These are phyloP conservation scores for Andrena fulva DNA, from an alignment of 2,888 invertebrate genomes.

Conservation along the genomic window DNA sequence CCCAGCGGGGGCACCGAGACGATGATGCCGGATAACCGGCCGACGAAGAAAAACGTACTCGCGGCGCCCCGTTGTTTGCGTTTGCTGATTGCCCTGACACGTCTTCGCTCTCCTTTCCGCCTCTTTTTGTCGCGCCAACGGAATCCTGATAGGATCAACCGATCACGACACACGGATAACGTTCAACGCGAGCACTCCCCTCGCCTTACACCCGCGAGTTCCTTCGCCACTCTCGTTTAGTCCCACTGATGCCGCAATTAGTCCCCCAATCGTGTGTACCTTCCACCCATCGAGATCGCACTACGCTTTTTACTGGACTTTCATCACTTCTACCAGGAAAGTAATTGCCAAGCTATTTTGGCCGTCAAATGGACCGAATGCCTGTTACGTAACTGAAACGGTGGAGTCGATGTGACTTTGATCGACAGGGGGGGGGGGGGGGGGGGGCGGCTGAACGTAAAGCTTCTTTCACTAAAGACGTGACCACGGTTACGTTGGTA, in stretches of 20 bases:
- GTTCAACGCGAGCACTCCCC: constrained; percentile 21
- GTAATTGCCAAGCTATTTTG: too few species aligned
- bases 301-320: too few species aligned
- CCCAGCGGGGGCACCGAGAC: constrained; percentile 20
- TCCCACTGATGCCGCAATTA: constrained; percentile 47
- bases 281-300: constrained; percentile 5
- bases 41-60: constrained; percentile 66
- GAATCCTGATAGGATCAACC: constrained; percentile 25
- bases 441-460: too few species aligned
- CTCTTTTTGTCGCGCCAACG: constrained; percentile 8
- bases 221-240: constrained; percentile 8
- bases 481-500: too few species aligned
- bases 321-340: too few species aligned
- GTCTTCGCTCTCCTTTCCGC: constrained; percentile 10
- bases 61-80: constrained; percentile 73
- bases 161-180: constrained; percentile 41
- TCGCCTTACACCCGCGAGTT: neutral
- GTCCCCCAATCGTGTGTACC: constrained; percentile 24
- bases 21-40: constrained; percentile 72
- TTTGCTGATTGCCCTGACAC: constrained; percentile 70
- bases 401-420: too few species aligned
- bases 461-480: too few species aligned
- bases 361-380: too few species aligned
- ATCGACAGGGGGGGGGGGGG: too few species aligned
- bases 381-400: too few species aligned